Base-by-base conservation (phyloP, 2,797 vertebrate genomes). In the Loris lydekkerianus region DNA sequence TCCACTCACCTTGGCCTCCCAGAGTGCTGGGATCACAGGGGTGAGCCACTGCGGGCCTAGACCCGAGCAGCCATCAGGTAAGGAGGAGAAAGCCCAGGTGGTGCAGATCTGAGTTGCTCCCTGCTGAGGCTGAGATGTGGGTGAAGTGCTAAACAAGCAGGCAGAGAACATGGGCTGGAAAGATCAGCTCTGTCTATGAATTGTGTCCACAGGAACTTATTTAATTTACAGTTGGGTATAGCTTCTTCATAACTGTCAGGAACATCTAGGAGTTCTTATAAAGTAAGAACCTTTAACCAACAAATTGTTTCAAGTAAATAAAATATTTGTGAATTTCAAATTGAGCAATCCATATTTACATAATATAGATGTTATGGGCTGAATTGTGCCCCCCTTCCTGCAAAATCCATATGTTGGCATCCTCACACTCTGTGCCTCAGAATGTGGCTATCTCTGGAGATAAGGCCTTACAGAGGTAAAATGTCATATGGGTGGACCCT, bases 261-360 rank as follows among this genome's bases (percentile, higher is more conserved):
- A 80, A 34, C 10, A 84, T 27, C 69, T 29, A 70, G 63, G n/a
- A 76, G 81, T 91, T 78, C 67, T 56, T 86, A 81, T 23, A 80
- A 70, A 84, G 25, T 67, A 61, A 87, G 77, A 93, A 61, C 15
- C 10, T 80, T 49, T 81, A 92, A 56, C 34, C 5, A 72, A 37
- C 20, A 95, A 63, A 93, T 13, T 10, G 5, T 84, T 89, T 92
- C 43, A 82, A 90, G 67, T 84, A 80, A 75, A 85, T 37, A 61
- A 94, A 89, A n/a, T 29, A 67, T 60, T n/a, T 80, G 18, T 78
- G 46, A 86, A 31, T 37, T 95, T 34, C 77, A 63, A 80, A 65
- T 77, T 56, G 56, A 75, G 53, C 6, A 58, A 53, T 65, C n/a
- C 37, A 8, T 49, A 7, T 1, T 78, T 23, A 65, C 53, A 37